Evolutionary conservation across 2,888 invertebrate genomes (phyloP), one percentile per base, ranked within the genome.

Genomic region (Apoda limacodes): DNA sequence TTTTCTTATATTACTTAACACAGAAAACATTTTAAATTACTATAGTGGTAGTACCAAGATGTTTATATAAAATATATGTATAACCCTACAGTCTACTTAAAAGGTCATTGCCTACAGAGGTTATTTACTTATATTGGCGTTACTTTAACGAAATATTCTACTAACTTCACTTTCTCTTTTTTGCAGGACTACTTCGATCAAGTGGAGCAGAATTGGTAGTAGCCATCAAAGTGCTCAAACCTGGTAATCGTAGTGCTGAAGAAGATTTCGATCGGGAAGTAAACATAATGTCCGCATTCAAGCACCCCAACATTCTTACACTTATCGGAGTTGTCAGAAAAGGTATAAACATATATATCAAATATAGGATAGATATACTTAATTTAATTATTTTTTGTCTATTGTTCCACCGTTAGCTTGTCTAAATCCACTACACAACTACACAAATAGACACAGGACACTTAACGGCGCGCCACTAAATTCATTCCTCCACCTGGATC

Each of bases 221-320:
- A 4, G 92, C 92, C 13, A 88, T 93, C 37, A 93, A 93, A 70
- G 89, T 92, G 12, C 64, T 92, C 30, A 92, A 92, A 59, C 85
- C 86, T 24, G 90, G 90, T 0, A 88, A 88, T 4, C 82, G 85
- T 13, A 90, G 89, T 55, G 88, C 89, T 1, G 89, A 90, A 55
- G 89, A 90, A 45, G 90, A 92, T 56, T 91, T 92, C 49, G 85
- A 89, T 57, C 76, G 91, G 42, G 93, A 93, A 67, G 91, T 92
- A 12, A 91, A 92, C 37, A 90, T 92, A 34, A 92, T 92, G 91
- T 89, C 90, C 37, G 86, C 89, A 15, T 92, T 92, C 59, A 81
- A 85, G 4, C 92, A 93, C 63, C 82, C 85, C 6, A 92, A 93
- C 54, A 92, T 93, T 46, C 81, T 93, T n/a, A 85, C 88, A 1